A percentile compares a stretch with the other conserved stretches of the same genome.
These are phyloP conservation scores for Podarcis raffonei DNA, from an alignment of 2,113 vertebrate species.

Conservation along the genomic window DNA sequence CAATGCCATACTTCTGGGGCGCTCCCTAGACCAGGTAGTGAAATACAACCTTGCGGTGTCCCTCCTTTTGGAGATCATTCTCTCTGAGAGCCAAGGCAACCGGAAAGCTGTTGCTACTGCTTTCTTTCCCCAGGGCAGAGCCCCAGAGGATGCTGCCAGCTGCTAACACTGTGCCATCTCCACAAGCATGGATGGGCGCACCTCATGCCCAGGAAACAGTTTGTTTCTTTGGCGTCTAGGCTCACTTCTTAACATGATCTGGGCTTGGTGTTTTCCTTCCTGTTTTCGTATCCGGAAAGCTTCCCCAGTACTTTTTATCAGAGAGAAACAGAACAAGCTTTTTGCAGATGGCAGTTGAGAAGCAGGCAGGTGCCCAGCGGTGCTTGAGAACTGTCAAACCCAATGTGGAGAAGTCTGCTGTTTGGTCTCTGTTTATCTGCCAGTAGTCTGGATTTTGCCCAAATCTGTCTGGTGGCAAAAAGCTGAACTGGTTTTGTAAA, in stretches of 20 bases:
- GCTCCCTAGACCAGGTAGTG: not conserved
- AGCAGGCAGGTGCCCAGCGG: constrained; percentile 40
- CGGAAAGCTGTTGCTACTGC: not conserved
- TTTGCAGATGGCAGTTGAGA: constrained; percentile 6
- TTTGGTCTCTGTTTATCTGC: not conserved
- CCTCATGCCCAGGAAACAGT: too few relatives aligned
- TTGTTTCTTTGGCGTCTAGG: not conserved
- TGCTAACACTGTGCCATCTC: not conserved
- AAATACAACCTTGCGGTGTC: not conserved
- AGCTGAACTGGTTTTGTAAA: constrained; percentile 1
- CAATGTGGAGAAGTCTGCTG: not conserved
- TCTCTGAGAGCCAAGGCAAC: constrained; percentile 8
- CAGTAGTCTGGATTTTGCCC: not conserved
- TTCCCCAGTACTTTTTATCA: not conserved
- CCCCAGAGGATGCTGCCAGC: constrained; percentile 15
- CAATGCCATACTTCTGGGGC: not conserved
- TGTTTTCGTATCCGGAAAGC: not conserved
- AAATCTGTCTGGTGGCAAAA: not conserved
- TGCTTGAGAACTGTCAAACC: not conserved
- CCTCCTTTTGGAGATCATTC: not conserved
- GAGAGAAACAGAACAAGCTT: not conserved
- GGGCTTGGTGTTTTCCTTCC: not conserved
- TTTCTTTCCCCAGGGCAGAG: not conserved
- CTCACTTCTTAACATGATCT: not conserved
- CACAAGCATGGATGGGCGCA: not conserved